Evolutionary conservation across 1,140 invertebrate genomes (phyloP).

Genomic region (Drosophila leontia): DNA sequence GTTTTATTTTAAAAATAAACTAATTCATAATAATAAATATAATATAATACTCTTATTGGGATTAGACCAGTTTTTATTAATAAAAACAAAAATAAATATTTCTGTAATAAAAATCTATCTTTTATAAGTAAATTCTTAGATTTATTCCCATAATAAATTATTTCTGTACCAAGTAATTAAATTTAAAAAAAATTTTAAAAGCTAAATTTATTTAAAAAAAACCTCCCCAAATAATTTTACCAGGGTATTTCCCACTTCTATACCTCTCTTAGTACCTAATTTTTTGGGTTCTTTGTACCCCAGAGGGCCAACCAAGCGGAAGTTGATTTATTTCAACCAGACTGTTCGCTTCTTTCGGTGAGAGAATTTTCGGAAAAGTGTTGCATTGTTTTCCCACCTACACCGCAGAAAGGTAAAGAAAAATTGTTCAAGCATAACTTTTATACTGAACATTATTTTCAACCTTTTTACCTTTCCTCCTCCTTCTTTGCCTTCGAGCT

Average conservation of each 20-base stretch:
- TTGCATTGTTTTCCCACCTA: constrained; percentile 73
- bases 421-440: constrained; percentile 77
- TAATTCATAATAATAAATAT: too few relatives aligned
- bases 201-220: too few relatives aligned
- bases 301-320: constrained; percentile 64
- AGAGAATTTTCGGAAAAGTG: constrained; percentile 74
- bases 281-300: constrained; percentile 33
- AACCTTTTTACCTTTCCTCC: constrained; percentile 4
- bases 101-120: too few relatives aligned
- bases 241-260: neutral
- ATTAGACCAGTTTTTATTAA: too few relatives aligned
- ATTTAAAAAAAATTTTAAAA: neutral
- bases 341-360: constrained; percentile 44
- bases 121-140: too few relatives aligned
- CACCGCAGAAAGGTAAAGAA: constrained; percentile 52
- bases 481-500: constrained; percentile 7
- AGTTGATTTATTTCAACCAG: constrained; percentile 74
- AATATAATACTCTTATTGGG: too few relatives aligned
- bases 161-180: neutral
- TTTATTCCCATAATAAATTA: neutral
- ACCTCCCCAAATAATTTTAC: neutral
- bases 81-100: too few relatives aligned
- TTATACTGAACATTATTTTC: constrained; percentile 46
- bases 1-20: too few relatives aligned
- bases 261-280: fast-evolving